Percentiles rank a stretch among this genome's conserved stretches.
Conservation (phyloP, 2,797 vertebrate genomes). For the Netta rufina region DNA sequence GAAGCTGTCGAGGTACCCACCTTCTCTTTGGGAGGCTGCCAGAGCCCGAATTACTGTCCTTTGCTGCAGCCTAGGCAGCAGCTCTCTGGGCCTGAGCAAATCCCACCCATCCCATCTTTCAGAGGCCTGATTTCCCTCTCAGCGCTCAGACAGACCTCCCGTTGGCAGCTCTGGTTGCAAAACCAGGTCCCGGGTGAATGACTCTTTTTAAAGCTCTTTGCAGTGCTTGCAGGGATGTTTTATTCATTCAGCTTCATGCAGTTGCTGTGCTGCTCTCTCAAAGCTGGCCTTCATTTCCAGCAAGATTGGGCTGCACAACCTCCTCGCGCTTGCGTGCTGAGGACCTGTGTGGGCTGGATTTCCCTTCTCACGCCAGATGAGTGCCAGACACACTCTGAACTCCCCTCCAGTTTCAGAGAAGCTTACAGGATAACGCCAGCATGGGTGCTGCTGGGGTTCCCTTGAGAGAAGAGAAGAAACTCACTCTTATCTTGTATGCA, state of each 20-base stretch:
- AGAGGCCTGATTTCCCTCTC: background rate
- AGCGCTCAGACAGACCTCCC: background rate
- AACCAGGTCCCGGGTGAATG: background rate
- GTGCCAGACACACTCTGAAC: background rate
- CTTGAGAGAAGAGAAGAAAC: background rate
- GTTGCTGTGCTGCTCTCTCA: background rate
- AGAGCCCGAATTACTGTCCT: background rate
- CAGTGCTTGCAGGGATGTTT: background rate
- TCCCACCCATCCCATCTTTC: background rate
- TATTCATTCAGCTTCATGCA: background rate
- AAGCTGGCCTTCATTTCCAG: background rate
- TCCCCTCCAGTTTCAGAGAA: background rate
- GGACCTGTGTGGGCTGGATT: background rate
- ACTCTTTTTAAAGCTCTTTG: background rate
- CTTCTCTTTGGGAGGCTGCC: background rate
- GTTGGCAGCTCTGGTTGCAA: background rate
- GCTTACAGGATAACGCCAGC: background rate
- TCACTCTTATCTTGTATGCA: background rate
- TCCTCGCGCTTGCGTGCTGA: rapidly evolving
- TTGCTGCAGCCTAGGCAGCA: background rate
- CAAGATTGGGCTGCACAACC: background rate
- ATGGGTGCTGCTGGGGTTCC: background rate
- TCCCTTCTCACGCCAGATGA: background rate
- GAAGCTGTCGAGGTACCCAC: background rate
- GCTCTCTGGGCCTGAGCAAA: background rate